Percentiles rank a stretch among this genome's conserved stretches.
phyloP scores from a whole-genome alignment of 2,797 vertebrate genomes.

The Gobio occitaniae region DNA sequence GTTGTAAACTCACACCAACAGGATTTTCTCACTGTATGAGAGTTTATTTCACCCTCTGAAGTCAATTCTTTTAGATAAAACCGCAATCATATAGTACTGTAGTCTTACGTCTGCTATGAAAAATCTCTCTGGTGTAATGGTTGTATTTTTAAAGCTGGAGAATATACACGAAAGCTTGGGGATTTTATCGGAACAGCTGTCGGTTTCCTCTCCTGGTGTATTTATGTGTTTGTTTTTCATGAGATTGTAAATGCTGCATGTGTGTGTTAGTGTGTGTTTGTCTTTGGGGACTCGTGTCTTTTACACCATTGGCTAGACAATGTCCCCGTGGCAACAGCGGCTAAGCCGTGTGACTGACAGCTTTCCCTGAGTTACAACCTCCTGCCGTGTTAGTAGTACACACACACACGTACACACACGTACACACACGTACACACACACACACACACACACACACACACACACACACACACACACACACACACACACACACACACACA shows the following conservation, averaged over 20 bases:
- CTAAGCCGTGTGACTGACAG: constrained; percentile 63
- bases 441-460: constrained; percentile 38
- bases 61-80: constrained; percentile 17
- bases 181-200: not conserved
- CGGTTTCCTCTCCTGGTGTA: constrained; percentile 29
- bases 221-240: constrained; percentile 23
- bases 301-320: constrained; percentile 58
- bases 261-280: constrained; percentile 47
- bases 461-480: constrained; percentile 31
- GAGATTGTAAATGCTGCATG: constrained; percentile 28
- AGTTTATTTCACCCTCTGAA: not conserved
- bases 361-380: constrained; percentile 61
- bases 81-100: not conserved
- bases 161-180: not conserved
- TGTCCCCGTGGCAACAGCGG: constrained; percentile 63
- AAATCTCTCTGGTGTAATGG: not conserved
- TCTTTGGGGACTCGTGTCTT: constrained; percentile 54
- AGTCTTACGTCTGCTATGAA: not conserved
- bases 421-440: constrained; percentile 29
- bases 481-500: not conserved
- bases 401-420: constrained; percentile 44
- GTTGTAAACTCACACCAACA: not conserved
- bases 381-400: constrained; percentile 42
- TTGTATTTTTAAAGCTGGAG: constrained; percentile 17
- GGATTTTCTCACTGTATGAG: not conserved